Base-by-base conservation (phyloP, 2,113 vertebrate genomes). In the Thunnus maccoyii region DNA sequence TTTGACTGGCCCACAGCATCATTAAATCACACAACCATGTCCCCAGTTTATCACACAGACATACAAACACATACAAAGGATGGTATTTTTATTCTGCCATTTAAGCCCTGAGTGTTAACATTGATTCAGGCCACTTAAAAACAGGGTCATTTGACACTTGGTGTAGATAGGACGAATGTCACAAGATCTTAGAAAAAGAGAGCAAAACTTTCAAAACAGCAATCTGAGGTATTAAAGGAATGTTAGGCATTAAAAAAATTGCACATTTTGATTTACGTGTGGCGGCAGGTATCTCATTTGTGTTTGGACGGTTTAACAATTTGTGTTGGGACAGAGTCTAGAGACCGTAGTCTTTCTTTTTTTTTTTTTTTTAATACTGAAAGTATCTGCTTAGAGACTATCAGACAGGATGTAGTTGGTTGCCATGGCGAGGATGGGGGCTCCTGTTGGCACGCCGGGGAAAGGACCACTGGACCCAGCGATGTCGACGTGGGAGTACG, bases 381-480 rank as follows among this genome's bases (percentile, higher is more conserved):
- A 11, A 20, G 6, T 7, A n/a, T 32, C 22, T 7, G 9, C 62
- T 89, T 84, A 91, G 16, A 84, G 54, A 17, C 5, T 3, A 5
- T 84, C 47, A 62, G 73, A 56, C 66, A 95, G 47, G 82, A 95
- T 80, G 87, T 96, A 96, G 51, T 92, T 91, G 50, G 91, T 86
- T 20, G 94, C 93, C 94, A 96, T 95, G 65, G 96, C 93, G 12
- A 96, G 48, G 48, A 96, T 91, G 18, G 96, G 96, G 1, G 95
- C 92, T 61, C 96, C 96, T 1, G 95, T 96, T 14, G 96, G 96
- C 27, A 96, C 88, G 7, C 96, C 95, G 1, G 96, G 96, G 89
- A 95, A 96, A 41, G 96, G 96, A 56, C 96, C 96, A 4, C 93
- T 95, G 62, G 96, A 96, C 32, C 96, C 96, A 1, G 96, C 96